These are phyloP conservation scores for Drosophila formosana DNA, from an alignment of 2,888 invertebrate species.

Conservation along the genomic window DNA sequence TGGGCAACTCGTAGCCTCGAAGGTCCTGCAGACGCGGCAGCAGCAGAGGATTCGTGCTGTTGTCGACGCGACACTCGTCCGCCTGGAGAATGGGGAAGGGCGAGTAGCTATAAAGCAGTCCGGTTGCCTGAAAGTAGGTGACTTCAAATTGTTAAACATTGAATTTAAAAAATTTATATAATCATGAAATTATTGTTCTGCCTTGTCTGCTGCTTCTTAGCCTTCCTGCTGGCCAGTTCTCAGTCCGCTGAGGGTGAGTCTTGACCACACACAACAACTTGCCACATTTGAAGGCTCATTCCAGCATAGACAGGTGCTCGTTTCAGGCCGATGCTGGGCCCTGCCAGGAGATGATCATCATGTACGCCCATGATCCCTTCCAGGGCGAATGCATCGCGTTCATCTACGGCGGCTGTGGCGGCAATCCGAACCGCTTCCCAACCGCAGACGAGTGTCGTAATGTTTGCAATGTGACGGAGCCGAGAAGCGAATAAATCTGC, in stretches of 20 bases:
- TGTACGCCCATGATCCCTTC: slow-evolving; percentile 35
- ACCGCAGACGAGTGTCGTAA: slow-evolving; percentile 17
- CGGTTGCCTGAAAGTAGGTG: slow-evolving; percentile 40
- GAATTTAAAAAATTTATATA: neutral
- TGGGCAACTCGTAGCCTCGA: slow-evolving; percentile 59
- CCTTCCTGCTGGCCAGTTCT: neutral
- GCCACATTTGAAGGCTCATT: neutral
- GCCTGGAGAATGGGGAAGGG: slow-evolving; percentile 67
- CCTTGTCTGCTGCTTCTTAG: neutral
- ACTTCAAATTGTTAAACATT: neutral
- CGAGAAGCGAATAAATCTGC: neutral
- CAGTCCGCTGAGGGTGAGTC: slow-evolving; percentile 6
- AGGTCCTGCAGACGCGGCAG: slow-evolving; percentile 59
- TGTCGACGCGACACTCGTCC: slow-evolving; percentile 42
- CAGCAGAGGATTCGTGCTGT: slow-evolving; percentile 32
- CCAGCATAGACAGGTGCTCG: slow-evolving; percentile 31
- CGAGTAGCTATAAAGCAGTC: slow-evolving; percentile 61
- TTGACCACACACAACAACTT: neutral
- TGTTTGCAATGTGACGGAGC: slow-evolving; percentile 32
- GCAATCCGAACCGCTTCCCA: slow-evolving; percentile 55
- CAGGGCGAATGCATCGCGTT: slow-evolving; percentile 34
- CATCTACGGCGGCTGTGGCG: slow-evolving; percentile 51
- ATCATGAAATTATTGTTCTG: slow-evolving; percentile 5
- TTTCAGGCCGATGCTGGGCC: slow-evolving; percentile 34
- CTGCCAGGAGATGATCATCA: slow-evolving; percentile 18